Conservation (phyloP, 2,888 invertebrate species). For the Cheilosia impressa region DNA sequence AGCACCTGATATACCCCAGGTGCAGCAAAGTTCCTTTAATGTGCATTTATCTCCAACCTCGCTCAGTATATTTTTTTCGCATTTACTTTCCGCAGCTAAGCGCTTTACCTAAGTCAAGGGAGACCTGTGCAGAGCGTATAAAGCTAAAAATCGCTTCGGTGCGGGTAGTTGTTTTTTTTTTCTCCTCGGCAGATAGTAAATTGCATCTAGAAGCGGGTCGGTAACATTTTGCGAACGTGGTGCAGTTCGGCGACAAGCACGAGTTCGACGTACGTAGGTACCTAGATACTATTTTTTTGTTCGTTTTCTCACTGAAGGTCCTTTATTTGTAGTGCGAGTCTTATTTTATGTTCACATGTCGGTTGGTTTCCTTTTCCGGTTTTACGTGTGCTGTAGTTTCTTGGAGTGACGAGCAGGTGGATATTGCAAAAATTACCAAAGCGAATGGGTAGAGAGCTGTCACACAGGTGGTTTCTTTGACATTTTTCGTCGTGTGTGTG, state of each 20-base stretch:
- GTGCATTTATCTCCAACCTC: constrained; percentile 55
- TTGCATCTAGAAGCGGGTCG: constrained; percentile 62
- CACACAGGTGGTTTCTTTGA: constrained; percentile 66
- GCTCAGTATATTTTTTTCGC: constrained; percentile 21
- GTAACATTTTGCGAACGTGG: constrained; percentile 66
- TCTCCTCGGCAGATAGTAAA: constrained; percentile 48
- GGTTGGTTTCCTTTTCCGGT: constrained; percentile 44
- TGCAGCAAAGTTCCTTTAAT: constrained; percentile 67
- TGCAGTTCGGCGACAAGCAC: constrained; percentile 70
- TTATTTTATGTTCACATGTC: constrained; percentile 39
- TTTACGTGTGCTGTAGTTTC: constrained; percentile 31
- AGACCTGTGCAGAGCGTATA: constrained; percentile 39
- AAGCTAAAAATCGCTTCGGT: constrained; percentile 60
- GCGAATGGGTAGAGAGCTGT: constrained; percentile 19
- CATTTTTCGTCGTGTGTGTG: constrained; percentile 11
- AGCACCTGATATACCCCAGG: constrained; percentile 73
- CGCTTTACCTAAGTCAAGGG: constrained; percentile 41
- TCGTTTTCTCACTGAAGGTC: constrained; percentile 25
- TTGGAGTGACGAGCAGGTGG: constrained; percentile 32
- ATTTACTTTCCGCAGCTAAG: constrained; percentile 59
- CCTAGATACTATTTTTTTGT: not conserved
- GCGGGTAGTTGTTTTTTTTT: constrained; percentile 51
- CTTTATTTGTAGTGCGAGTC: constrained; percentile 44
- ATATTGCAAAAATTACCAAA: constrained; percentile 6
- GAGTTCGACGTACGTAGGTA: constrained; percentile 51